Evolutionary conservation across 2,113 vertebrate species (phyloP).

Genomic region (Hymenochirus boettgeri): DNA sequence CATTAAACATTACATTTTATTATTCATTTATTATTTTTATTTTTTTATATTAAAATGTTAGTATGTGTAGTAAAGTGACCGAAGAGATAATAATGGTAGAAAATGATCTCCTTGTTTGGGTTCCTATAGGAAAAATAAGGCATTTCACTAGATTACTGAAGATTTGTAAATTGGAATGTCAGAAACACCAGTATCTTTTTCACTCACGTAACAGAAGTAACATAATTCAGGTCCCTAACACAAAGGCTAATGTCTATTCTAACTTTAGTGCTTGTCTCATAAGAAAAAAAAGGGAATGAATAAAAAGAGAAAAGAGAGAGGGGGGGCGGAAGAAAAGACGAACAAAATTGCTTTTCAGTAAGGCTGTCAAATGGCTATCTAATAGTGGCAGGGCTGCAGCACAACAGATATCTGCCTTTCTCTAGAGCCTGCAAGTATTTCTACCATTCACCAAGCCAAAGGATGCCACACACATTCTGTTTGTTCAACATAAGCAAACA

Average conservation of each 20-base stretch:
- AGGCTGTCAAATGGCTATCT: conserved; percentile 93
- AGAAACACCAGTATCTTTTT: conserved; percentile 54
- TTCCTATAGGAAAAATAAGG: conserved; percentile 55
- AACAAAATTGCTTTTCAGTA: conserved; percentile 72
- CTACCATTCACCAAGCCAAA: conserved; percentile 89
- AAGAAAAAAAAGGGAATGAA: conserved; percentile 42
- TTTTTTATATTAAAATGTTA: too few relatives aligned
- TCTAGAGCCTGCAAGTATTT: conserved; percentile 78
- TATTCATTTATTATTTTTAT: too few relatives aligned
- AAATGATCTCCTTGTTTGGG: conserved; percentile 49
- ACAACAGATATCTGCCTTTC: conserved; percentile 85
- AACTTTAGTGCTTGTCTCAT: conserved; percentile 49
- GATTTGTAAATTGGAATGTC: conserved; percentile 75
- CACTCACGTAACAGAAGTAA: conserved; percentile 53
- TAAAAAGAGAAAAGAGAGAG: conserved; percentile 25
- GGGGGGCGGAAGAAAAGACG: conserved; percentile 35
- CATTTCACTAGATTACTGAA: conserved; percentile 75
- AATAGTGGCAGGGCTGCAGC: conserved; percentile 83
- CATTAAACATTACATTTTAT: too few relatives aligned
- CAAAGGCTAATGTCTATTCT: conserved; percentile 57
- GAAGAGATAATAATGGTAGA: conserved; percentile 63
- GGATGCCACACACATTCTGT: conserved; percentile 99
- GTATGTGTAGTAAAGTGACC: conserved; percentile 66
- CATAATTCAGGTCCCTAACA: conserved; percentile 58
- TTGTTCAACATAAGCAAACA: conserved; percentile 99